Conservation (phyloP, 2,888 invertebrate genomes). For the Harpalus rubripes region DNA sequence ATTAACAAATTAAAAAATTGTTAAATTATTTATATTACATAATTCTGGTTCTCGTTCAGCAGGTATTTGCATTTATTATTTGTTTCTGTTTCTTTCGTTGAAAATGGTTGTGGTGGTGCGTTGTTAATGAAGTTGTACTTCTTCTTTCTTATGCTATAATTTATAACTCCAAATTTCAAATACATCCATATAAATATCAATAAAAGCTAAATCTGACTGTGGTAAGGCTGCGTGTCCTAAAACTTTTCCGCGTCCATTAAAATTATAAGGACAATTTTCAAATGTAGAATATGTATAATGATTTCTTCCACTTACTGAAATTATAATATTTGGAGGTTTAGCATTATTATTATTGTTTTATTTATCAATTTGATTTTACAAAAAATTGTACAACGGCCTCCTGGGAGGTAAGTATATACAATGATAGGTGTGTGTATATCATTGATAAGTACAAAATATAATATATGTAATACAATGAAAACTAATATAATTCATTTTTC, state of each 20-base stretch:
- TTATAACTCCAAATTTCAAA: constrained; percentile 4
- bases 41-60: background rate
- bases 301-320: background rate
- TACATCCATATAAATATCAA: constrained; percentile 13
- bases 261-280: background rate
- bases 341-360: background rate
- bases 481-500: no score
- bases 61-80: background rate
- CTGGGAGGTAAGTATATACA: no score
- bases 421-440: no score
- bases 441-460: no score
- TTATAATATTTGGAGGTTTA: background rate
- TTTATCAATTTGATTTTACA: no score
- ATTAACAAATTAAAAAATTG: background rate
- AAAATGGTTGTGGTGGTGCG: background rate
- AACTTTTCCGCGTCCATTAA: background rate
- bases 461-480: no score
- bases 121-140: background rate
- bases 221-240: background rate
- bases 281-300: background rate
- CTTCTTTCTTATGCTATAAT: background rate
- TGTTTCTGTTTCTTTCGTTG: background rate
- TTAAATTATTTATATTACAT: background rate
- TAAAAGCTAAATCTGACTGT: background rate
- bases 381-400: no score